Conservation (phyloP, 2,113 vertebrate species). For the Girardinichthys multiradiatus region DNA sequence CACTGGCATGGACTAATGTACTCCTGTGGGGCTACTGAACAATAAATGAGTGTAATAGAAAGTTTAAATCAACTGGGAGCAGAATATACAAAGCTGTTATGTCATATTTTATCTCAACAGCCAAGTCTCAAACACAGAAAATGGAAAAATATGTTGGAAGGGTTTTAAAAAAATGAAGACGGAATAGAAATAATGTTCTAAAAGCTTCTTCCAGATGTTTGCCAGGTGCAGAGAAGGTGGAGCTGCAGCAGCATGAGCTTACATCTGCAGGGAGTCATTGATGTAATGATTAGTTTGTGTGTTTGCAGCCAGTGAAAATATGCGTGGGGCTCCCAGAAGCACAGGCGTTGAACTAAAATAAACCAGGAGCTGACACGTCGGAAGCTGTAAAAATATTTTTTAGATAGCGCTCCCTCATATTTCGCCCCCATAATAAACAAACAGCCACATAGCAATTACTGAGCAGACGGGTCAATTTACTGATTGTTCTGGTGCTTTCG, state of each 20-base stretch:
- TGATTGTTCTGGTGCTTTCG: background rate
- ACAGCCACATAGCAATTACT: background rate
- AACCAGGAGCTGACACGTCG: background rate
- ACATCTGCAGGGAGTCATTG: slow-evolving; percentile 20
- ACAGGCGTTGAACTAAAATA: slow-evolving; percentile 3
- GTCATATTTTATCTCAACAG: background rate
- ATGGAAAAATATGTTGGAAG: background rate
- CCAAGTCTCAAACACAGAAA: background rate
- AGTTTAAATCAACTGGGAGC: background rate
- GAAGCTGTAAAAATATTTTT: slow-evolving; percentile 3
- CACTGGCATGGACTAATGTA: background rate
- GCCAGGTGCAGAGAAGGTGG: slow-evolving; percentile 24
- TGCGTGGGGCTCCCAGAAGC: background rate
- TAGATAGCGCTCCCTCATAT: background rate
- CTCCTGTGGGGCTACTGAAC: background rate
- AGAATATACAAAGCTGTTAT: background rate
- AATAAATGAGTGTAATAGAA: background rate
- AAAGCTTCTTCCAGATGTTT: slow-evolving; percentile 43
- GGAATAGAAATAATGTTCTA: background rate
- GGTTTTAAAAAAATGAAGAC: background rate
- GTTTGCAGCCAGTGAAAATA: slow-evolving; percentile 3
- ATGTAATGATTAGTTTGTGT: slow-evolving; percentile 26
- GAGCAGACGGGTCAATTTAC: background rate
- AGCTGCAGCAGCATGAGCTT: background rate
- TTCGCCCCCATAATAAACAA: background rate